A percentile compares a stretch with the other conserved stretches of the same genome.
These are phyloP conservation scores for Anabacerthia variegaticeps DNA, from an alignment of 2,797 vertebrate genomes.

Conservation along the genomic window DNA sequence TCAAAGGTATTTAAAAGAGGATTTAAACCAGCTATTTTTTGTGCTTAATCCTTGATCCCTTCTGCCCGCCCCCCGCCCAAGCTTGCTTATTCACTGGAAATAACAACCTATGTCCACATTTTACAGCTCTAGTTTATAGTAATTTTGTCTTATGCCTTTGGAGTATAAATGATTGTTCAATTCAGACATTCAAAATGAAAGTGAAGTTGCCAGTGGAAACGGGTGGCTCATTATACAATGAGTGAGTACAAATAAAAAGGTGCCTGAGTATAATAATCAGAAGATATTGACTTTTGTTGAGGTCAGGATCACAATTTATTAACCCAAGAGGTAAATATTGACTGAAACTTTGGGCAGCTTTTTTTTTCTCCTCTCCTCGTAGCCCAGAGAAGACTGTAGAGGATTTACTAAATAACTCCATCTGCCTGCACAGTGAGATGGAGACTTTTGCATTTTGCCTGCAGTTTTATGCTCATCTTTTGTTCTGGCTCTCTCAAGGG, in stretches of 20 bases:
- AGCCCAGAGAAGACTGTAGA: background rate
- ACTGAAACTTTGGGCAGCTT: slow-evolving; percentile 71
- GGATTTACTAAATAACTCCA: slow-evolving; percentile 62
- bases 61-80: background rate
- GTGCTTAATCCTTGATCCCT: slow-evolving; percentile 48
- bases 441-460: slow-evolving; percentile 37
- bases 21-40: slow-evolving; percentile 38
- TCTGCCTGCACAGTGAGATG: slow-evolving; percentile 47
- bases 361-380: background rate
- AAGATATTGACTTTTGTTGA: slow-evolving; percentile 72
- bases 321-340: slow-evolving; percentile 77
- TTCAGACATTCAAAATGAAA: slow-evolving; percentile 62
- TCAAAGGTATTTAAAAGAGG: slow-evolving; percentile 48
- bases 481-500: slow-evolving; percentile 53
- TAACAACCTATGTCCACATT: slow-evolving; percentile 27
- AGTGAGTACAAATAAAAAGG: slow-evolving; percentile 68
- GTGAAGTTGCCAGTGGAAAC: slow-evolving; percentile 63
- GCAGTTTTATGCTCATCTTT: slow-evolving; percentile 46
- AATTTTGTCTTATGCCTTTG: slow-evolving; percentile 44
- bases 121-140: slow-evolving; percentile 31
- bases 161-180: slow-evolving; percentile 56
- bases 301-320: slow-evolving; percentile 76
- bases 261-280: slow-evolving; percentile 64
- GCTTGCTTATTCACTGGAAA: slow-evolving; percentile 44
- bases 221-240: slow-evolving; percentile 63